phyloP scores from a whole-genome alignment of 2,113 vertebrate genomes.

The Urocitellus parryii region DNA sequence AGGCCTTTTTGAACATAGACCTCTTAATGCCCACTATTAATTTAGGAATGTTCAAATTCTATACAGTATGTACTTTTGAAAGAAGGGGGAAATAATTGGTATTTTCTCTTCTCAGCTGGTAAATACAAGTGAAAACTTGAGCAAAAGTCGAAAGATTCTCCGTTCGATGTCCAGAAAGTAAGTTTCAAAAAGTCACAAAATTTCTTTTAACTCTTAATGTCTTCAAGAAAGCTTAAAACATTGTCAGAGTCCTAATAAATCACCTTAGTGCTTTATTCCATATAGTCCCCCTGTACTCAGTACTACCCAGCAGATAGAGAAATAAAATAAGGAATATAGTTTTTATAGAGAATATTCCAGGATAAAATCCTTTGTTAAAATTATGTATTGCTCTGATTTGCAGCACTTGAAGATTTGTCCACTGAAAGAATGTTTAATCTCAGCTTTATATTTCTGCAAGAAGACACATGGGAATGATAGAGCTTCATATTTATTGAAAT shows the following conservation, averaged over 20 bases:
- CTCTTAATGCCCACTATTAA: neutral
- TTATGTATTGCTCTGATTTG: neutral
- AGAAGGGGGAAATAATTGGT: slow-evolving; percentile 48
- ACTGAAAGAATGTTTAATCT: neutral
- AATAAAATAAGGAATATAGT: neutral
- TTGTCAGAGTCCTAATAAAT: slow-evolving; percentile 24
- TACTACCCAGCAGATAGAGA: neutral
- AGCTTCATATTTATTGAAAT: slow-evolving; percentile 41
- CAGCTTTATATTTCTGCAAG: neutral
- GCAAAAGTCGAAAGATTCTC: slow-evolving; percentile 95
- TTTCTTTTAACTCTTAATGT: slow-evolving; percentile 1
- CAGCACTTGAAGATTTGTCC: neutral
- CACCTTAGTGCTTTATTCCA: neutral
- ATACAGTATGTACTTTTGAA: slow-evolving; percentile 2
- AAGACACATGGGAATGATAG: neutral
- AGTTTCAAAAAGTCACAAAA: slow-evolving; percentile 76
- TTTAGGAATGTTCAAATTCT: slow-evolving; percentile 50
- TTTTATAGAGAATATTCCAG: neutral
- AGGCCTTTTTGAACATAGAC: neutral
- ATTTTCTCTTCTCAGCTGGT: slow-evolving; percentile 89
- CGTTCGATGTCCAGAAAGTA: slow-evolving; percentile 96
- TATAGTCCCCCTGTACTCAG: neutral
- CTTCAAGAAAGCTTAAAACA: slow-evolving; percentile 49
- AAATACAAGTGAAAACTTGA: slow-evolving; percentile 96
- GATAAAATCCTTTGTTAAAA: slow-evolving; percentile 41